Percentiles rank a stretch among this genome's conserved stretches.
phyloP scores from a whole-genome alignment of 2,113 vertebrate genomes.

The Alectura lathami region DNA sequence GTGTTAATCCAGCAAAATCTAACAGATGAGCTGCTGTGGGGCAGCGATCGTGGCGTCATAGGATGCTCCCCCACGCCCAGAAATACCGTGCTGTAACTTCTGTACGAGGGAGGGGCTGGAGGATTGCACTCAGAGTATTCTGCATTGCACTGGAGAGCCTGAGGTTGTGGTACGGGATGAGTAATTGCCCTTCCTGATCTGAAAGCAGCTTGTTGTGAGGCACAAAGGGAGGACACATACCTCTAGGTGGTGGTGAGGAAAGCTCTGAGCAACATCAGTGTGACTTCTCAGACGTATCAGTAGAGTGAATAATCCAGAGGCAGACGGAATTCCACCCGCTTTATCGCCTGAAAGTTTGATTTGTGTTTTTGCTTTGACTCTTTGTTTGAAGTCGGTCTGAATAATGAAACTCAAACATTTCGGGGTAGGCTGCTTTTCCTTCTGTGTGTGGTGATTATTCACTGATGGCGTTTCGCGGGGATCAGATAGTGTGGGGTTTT shows the following conservation, averaged over 20 bases:
- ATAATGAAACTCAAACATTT: background rate
- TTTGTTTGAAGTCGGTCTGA: background rate
- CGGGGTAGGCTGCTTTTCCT: background rate
- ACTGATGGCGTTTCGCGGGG: background rate
- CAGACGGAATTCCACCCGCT: background rate
- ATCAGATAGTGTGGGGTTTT: background rate
- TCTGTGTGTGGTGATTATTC: background rate
- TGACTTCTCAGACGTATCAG: background rate
- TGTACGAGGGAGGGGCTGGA: background rate
- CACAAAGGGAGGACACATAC: background rate
- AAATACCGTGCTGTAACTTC: background rate
- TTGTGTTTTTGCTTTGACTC: conserved; percentile 8
- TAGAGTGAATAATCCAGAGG: background rate
- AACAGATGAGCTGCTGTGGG: background rate
- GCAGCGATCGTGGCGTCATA: accelerated
- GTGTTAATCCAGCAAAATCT: background rate
- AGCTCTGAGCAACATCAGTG: background rate
- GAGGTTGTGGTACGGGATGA: background rate
- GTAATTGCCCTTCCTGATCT: background rate
- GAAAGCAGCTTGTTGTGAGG: background rate
- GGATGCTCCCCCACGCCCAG: background rate
- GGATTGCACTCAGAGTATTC: background rate
- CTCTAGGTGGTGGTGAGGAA: background rate
- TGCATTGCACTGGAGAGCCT: background rate
- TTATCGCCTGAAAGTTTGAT: conserved; percentile 21